phyloP scores from a whole-genome alignment of 2,113 vertebrate genomes.

The Lucifuga dentata region DNA sequence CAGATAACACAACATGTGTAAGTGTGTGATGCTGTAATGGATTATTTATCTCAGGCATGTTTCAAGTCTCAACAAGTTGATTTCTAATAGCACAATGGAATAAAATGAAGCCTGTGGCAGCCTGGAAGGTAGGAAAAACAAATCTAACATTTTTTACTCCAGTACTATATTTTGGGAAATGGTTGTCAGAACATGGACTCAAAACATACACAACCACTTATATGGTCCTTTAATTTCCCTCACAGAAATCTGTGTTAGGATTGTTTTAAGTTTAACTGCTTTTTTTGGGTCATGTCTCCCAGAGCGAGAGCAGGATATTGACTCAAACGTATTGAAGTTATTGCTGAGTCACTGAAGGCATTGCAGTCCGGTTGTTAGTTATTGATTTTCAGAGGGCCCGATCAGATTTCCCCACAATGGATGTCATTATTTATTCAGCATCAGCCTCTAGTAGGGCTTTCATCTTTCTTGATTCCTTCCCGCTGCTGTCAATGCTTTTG shows the following conservation, averaged over 20 bases:
- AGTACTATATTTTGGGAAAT: no score
- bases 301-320: conserved; percentile 56
- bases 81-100: no score
- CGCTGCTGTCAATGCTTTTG: conserved; percentile 38
- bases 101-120: no score
- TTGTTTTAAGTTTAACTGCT: conserved; percentile 41
- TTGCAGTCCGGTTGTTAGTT: conserved; percentile 73
- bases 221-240: no score
- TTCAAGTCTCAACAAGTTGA: no score
- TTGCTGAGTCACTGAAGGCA: conserved; percentile 78
- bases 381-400: conserved; percentile 76
- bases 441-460: conserved; percentile 64
- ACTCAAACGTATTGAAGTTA: conserved; percentile 65
- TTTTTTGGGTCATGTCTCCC: conserved; percentile 45
- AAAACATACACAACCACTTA: no score
- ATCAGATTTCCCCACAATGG: conserved; percentile 77
- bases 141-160: no score
- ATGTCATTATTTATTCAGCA: conserved; percentile 80
- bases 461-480: conserved; percentile 62
- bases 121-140: no score
- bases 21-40: no score
- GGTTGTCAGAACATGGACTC: no score
- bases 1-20: no score
- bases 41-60: no score
- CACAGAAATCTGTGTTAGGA: conserved; percentile 29